Percentiles rank a stretch among this genome's conserved stretches.
These are phyloP conservation scores for Platysternon megacephalum DNA, from an alignment of 2,113 vertebrate genomes.

Conservation along the genomic window DNA sequence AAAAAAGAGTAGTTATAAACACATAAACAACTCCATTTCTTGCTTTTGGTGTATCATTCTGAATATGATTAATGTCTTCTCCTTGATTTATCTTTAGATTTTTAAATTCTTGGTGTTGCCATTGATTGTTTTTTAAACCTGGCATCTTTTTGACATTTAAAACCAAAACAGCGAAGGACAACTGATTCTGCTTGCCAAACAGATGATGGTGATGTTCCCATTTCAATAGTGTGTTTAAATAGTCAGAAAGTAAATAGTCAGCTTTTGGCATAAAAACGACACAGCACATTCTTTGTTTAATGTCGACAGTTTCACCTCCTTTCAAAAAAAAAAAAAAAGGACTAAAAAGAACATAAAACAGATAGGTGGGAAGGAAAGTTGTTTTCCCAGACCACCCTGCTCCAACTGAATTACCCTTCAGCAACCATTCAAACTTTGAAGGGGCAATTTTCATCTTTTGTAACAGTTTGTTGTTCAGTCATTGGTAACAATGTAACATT, in stretches of 20 bases:
- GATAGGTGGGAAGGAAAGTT: not conserved
- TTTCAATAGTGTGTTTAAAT: not conserved
- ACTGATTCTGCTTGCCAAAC: not conserved
- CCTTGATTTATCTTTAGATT: not conserved
- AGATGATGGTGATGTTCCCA: not conserved
- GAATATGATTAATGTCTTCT: too few relatives aligned
- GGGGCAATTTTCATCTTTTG: not conserved
- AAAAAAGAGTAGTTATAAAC: not conserved
- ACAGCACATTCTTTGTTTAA: not conserved
- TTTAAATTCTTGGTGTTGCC: not conserved
- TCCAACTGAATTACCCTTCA: not conserved
- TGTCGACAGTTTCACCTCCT: not conserved
- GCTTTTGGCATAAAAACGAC: not conserved
- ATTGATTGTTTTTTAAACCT: not conserved
- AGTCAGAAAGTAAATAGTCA: not conserved
- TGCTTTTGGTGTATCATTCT: not conserved
- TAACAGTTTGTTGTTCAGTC: not conserved
- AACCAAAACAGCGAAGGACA: not conserved
- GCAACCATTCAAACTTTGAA: not conserved
- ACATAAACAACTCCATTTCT: not conserved
- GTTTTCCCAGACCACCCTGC: not conserved
- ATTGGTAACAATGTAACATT: not conserved
- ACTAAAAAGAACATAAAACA: not conserved
- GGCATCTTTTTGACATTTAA: slow-evolving; percentile 19
- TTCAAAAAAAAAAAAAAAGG: not conserved